phyloP scores from a whole-genome alignment of 2,113 vertebrate species.

The Campylomormyrus tamandua region DNA sequence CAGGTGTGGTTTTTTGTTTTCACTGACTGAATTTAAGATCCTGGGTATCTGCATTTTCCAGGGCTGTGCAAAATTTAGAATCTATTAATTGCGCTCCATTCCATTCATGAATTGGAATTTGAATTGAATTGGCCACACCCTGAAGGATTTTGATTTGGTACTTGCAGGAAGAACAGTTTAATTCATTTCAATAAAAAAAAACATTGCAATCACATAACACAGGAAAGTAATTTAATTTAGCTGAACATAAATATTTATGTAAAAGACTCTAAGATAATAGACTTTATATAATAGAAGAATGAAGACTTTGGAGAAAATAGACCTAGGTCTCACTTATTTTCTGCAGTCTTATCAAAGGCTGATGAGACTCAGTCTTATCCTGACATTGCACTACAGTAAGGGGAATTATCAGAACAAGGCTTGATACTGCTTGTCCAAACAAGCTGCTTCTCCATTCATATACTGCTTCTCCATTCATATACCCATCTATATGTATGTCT shows the following conservation, averaged over 20 bases:
- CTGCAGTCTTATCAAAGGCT: neutral
- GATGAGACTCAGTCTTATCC: neutral
- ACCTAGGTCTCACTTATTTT: neutral
- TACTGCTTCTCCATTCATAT: constrained; percentile 16
- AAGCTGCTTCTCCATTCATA: neutral
- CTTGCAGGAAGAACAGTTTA: neutral
- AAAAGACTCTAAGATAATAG: neutral
- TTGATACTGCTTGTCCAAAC: neutral
- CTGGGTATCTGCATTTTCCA: neutral
- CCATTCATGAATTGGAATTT: neutral
- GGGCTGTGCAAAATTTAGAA: neutral
- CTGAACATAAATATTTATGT: neutral
- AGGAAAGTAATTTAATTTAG: neutral
- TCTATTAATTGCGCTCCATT: neutral
- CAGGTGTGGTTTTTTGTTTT: neutral
- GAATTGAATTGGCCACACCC: neutral
- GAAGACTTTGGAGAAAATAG: neutral
- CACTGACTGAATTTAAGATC: neutral
- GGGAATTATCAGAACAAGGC: neutral
- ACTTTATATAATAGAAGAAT: neutral
- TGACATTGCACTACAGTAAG: constrained; percentile 1
- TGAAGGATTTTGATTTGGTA: neutral
- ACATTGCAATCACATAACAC: neutral
- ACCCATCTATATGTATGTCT: constrained; percentile 18
- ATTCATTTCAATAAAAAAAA: neutral